Evolutionary conservation across 1,140 invertebrate genomes (phyloP), one percentile per base, ranked within the genome.

Genomic region (Meloidogyne hapla): DNA sequence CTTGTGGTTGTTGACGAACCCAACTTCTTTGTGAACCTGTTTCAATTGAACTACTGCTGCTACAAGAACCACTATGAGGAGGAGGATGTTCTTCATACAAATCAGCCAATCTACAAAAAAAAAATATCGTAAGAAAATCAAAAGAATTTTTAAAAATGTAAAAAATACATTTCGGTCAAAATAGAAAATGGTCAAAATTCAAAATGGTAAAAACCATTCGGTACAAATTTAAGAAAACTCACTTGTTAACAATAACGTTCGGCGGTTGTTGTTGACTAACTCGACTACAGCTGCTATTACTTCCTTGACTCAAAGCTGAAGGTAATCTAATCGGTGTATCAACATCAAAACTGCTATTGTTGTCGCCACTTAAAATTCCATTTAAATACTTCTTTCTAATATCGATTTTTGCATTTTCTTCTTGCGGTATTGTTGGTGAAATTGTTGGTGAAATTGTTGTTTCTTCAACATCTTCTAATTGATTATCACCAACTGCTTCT

Each of bases 21-120:
- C 70, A 73, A 62, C 70, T 73, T 12, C 48, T 40, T 64, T 73
- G 70, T 12, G 70, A 73, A 12, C 25, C 70, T 64, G 48, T 73
- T 26, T 56, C 26, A 5, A 40, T 64, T 38, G 56, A 63, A 5
- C 10, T 23, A 21, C 38, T 62, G 23, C 45, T 72, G 12, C 38
- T 72, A 62, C 69, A 56, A 21, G 70, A 18, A 33, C n/a, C 1
- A 42, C 8, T 25, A 15, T 5, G n/a, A 38, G 45, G 63, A n/a
- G 64, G 13, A 42, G 15, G 28, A 10, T n/a, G 45, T 64, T 73
- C 70, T 5, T 56, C 48, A 56, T 33, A 61, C 48, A 73, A 28
- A 38, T 73, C 21, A 13, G 56, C 1, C 56, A 64, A 67, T 42
- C 65, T 67, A 15, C n/a, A n/a, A n/a, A n/a, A n/a, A n/a, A n/a